Base-by-base conservation (phyloP, 1,140 invertebrate species). In the Subanguina moxae region DNA sequence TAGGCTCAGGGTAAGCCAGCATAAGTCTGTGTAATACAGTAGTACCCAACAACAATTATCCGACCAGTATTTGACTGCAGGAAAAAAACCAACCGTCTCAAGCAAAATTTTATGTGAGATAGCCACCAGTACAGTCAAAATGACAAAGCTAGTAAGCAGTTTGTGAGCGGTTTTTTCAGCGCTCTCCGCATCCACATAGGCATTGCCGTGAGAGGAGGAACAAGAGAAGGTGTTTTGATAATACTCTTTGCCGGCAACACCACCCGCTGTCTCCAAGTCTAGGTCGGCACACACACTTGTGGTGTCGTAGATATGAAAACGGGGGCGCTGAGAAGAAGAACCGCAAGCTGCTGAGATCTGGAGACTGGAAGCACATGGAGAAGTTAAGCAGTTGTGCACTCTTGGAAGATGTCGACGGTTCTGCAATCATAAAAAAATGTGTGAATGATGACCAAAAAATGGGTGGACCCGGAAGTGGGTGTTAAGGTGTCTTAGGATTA, bases 371-470 rank as follows among this genome's bases (percentile, higher is more conserved):
- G 48, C 48, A 52, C 48, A 52, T 52, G 48, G 48, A 5, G 48
- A 52, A 8, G 23, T 52, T 8, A 52, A 15, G 23, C 48, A 52
- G 48, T 52, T 52, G 48, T 52, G 48, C 48, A 52, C 48, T 52
- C 23, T 52, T 7, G 23, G 48, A 3, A 52, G 17, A 15, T 52
- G 48, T 52, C 32, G n/a, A n/a, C n/a, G 32, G 32, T 38, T 38
- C 32, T 38, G 32, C 3, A 38, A 38, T 11, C 3, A 38, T 38
- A 11, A 11, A 38, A 11, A 38, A 38, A 38, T 38, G n/a, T n/a
- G n/a, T n/a, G n/a, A n/a, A n/a, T n/a, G n/a, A n/a, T n/a, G n/a
- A n/a, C n/a, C n/a, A 5, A 38, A 38, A 38, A 38, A 38, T 38
- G 32, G 32, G 3, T 5, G 32, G 3, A 38, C 3, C 3, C 32